Base-by-base conservation (phyloP, 2,113 vertebrate genomes). In the Halcyon malimbica region DNA sequence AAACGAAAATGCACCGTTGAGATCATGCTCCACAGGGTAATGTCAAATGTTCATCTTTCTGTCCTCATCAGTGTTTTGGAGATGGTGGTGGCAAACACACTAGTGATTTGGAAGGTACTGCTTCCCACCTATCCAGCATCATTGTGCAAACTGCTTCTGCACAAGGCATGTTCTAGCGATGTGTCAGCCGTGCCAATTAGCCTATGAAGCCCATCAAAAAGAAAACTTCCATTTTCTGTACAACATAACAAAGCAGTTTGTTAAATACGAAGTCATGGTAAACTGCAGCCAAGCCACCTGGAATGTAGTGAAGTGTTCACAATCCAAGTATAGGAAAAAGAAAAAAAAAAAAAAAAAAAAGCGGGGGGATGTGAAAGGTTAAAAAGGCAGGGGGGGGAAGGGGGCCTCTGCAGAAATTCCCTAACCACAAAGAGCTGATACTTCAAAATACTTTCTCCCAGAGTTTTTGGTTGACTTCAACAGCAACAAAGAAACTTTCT, bases 131-230 rank as follows among this genome's bases (percentile, higher is more conserved):
- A 62, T 83, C 63, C 54, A 59, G 48, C 2, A 0, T 48, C 42
- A 3, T 3, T 33, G 15, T 35, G 80, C 42, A 42, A 0, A 69
- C 3, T 20, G 44, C 29, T 44, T 62, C 60, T 54, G 54, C 7
- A 2, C 5, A n/a, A n/a, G 1, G 0, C 3, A 2, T 1, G 1
- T 26, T 33, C 9, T 1, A n/a, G 65, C 3, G 5, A 39, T 6
- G n/a, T 3, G 1, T 37, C 57, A 60, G 16, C 59, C 41, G 21
- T 33, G 62, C 33, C 77, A 31, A 6, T 37, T 11, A 37, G 13
- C 24, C 8, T 23, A 17, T 5, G 42, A 29, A 44, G 74, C 51
- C 50, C 54, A 73, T 20, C 54, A 31, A 26, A 75, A 73, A 78
- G 10, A 50, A 77, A 84, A 4, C 9, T 31, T 29, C 5, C 1